A percentile compares a stretch with the other conserved stretches of the same genome.
Conservation (phyloP, 1,140 invertebrate species). For the Penaeus indicus region DNA sequence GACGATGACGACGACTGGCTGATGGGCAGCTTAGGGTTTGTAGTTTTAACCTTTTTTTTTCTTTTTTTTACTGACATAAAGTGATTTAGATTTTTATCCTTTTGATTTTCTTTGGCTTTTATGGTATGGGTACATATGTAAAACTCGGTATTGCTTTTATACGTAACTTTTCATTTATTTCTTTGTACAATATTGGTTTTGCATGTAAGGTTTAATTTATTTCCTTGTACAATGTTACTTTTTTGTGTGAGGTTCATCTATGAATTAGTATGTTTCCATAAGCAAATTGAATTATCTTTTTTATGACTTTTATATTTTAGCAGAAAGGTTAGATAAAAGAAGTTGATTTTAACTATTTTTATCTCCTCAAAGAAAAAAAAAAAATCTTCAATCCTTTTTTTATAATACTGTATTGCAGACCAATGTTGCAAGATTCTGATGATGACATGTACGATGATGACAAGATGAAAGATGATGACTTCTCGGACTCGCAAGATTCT, state of each 20-base stretch:
- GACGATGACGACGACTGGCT: slow-evolving; percentile 58
- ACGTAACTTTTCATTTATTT: too few relatives aligned
- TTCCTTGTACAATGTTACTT: neutral
- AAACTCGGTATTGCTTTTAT: too few relatives aligned
- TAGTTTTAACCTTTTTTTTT: neutral
- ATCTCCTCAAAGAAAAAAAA: too few relatives aligned
- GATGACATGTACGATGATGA: slow-evolving; percentile 62
- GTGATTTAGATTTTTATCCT: neutral
- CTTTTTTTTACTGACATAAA: neutral
- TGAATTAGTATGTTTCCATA: too few relatives aligned
- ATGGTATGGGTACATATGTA: too few relatives aligned
- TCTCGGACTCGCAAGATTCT: neutral
- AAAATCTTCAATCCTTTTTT: neutral
- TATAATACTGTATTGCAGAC: neutral
- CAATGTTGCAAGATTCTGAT: slow-evolving; percentile 55
- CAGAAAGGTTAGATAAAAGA: too few relatives aligned
- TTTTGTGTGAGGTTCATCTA: neutral
- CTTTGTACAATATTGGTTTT: too few relatives aligned
- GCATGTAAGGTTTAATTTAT: neutral
- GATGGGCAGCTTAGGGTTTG: slow-evolving; percentile 47
- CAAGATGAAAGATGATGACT: slow-evolving; percentile 62
- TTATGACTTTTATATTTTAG: too few relatives aligned
- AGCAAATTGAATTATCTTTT: too few relatives aligned
- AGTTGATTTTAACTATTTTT: too few relatives aligned
- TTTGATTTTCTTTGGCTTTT: too few relatives aligned